phyloP scores from a whole-genome alignment of 2,797 vertebrate species.

The Trachops cirrhosus region DNA sequence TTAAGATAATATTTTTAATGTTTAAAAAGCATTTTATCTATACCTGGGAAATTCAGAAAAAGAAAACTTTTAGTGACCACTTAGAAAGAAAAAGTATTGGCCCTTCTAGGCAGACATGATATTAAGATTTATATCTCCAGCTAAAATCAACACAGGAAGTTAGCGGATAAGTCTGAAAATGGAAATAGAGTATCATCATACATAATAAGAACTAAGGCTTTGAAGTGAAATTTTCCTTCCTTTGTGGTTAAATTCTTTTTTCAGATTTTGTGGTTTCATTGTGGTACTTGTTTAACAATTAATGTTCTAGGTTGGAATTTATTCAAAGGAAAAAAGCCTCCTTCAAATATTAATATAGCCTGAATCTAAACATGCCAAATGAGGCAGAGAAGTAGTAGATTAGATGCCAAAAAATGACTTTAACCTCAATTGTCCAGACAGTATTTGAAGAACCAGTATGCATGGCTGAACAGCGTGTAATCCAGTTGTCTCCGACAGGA shows the following conservation, averaged over 20 bases:
- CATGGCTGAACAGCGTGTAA: not conserved
- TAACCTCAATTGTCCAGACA: constrained; percentile 60
- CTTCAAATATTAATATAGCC: not conserved
- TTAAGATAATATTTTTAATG: not conserved
- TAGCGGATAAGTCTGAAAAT: not conserved
- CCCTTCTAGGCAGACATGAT: not conserved
- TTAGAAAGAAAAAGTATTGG: not conserved
- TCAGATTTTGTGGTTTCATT: not conserved
- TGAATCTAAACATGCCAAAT: constrained; percentile 46
- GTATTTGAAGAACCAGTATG: constrained; percentile 33
- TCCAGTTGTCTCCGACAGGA: constrained; percentile 35
- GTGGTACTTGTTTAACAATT: not conserved
- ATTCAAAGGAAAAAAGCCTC: constrained; percentile 30
- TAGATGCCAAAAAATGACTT: constrained; percentile 31
- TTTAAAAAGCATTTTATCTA: constrained; percentile 4
- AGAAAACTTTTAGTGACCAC: not conserved
- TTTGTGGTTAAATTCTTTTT: not conserved
- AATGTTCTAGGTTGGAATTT: not conserved
- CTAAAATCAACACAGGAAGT: not conserved
- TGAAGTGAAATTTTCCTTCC: not conserved
- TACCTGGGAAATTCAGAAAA: not conserved
- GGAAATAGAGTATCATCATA: not conserved
- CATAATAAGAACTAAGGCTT: not conserved
- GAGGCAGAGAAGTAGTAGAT: constrained; percentile 58
- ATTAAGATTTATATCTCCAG: not conserved